Percentiles rank a stretch among this genome's conserved stretches.
Conservation (phyloP, 2,888 invertebrate species). For the Acronicta leporina region DNA sequence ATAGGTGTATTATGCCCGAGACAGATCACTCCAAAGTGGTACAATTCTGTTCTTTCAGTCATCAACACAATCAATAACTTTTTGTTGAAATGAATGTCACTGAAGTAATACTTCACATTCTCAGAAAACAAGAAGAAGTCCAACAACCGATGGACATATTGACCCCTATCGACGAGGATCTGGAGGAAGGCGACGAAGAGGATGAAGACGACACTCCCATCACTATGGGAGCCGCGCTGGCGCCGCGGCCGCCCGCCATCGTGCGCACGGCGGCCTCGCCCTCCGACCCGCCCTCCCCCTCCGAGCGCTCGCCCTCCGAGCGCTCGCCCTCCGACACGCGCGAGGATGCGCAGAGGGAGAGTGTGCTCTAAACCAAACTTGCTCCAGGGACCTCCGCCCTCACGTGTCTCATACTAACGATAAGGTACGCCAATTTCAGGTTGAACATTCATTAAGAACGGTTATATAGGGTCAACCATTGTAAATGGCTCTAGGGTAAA, state of each 20-base stretch:
- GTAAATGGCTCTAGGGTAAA: background rate
- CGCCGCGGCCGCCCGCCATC: constrained; percentile 91
- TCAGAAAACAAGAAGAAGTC: constrained; percentile 88
- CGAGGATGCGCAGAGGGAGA: constrained; percentile 91
- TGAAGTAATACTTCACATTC: background rate
- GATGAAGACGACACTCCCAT: constrained; percentile 92
- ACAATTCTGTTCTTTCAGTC: no score
- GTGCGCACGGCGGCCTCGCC: constrained; percentile 93
- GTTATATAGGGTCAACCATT: background rate
- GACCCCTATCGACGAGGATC: constrained; percentile 94
- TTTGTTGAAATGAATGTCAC: no score
- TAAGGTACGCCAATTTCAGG: background rate
- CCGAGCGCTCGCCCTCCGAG: constrained; percentile 64
- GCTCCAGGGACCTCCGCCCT: background rate
- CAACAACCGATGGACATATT: constrained; percentile 92
- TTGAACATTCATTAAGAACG: background rate
- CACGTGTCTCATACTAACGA: background rate
- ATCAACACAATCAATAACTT: no score
- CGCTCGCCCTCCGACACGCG: constrained; percentile 71
- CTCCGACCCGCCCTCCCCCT: constrained; percentile 80
- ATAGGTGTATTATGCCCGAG: no score
- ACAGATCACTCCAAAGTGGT: no score
- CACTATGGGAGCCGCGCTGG: constrained; percentile 87
- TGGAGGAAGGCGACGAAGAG: constrained; percentile 92
- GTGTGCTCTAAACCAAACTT: constrained; percentile 89